phyloP scores from a whole-genome alignment of 2,797 vertebrate species.

The Oophaga sylvatica region DNA sequence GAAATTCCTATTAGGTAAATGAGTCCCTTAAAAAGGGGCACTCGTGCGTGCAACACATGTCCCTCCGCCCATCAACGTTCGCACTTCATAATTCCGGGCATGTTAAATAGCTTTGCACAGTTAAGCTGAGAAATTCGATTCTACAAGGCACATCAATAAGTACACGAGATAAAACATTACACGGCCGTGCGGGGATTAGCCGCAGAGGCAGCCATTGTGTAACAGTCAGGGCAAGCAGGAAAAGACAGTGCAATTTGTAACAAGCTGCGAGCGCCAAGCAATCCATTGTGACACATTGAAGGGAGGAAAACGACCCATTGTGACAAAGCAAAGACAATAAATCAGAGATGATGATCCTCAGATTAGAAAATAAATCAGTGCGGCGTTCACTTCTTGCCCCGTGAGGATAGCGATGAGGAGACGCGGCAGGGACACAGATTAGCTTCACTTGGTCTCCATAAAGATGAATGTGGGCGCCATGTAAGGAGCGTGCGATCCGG shows the following conservation, averaged over 20 bases:
- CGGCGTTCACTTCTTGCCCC: constrained; percentile 21
- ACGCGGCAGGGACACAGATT: constrained; percentile 21
- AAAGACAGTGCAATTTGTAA: constrained; percentile 53
- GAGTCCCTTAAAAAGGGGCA: not conserved
- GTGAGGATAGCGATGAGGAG: not conserved
- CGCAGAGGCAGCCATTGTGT: constrained; percentile 40
- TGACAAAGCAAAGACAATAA: constrained; percentile 60
- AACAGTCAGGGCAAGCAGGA: constrained; percentile 42
- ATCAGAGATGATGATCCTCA: constrained; percentile 55
- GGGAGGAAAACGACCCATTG: constrained; percentile 45
- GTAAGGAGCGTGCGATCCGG: not conserved
- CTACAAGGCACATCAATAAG: constrained; percentile 45
- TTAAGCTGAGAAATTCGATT: constrained; percentile 46
- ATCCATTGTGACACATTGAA: constrained; percentile 54
- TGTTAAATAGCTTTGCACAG: constrained; percentile 54
- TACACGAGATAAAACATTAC: constrained; percentile 52
- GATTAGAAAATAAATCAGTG: constrained; percentile 46
- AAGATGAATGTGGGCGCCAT: not conserved
- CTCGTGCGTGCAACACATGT: not conserved
- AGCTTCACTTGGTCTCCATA: not conserved
- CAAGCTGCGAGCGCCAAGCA: constrained; percentile 9
- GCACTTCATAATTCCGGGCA: constrained; percentile 29
- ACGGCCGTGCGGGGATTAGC: constrained; percentile 42
- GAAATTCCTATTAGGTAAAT: not conserved
- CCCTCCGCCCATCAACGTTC: not conserved